These are phyloP conservation scores for Motacilla alba DNA, from an alignment of 2,113 vertebrate species.

Conservation along the genomic window DNA sequence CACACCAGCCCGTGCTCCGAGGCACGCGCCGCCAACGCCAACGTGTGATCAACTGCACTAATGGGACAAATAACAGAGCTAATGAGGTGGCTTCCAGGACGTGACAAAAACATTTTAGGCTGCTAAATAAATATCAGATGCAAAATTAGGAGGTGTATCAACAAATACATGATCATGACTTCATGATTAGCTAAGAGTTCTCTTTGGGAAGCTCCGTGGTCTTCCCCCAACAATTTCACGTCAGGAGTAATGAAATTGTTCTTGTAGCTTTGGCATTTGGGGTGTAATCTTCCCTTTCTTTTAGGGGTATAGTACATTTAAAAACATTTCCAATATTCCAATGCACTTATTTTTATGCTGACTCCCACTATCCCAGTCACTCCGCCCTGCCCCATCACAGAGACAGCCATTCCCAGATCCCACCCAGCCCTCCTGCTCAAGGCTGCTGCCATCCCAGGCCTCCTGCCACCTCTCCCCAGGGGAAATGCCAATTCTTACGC, in stretches of 20 bases:
- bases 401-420: neutral
- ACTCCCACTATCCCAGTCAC: neutral
- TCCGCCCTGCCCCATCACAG: neutral
- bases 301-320: neutral
- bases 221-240: neutral
- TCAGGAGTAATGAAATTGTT: neutral
- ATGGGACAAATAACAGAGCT: slow-evolving; percentile 30
- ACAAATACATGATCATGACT: no score
- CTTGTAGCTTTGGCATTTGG: neutral
- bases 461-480: accelerated
- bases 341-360: accelerated
- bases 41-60: neutral
- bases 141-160: neutral
- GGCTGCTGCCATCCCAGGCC: neutral
- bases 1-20: neutral
- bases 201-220: neutral
- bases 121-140: neutral
- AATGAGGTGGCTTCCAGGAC: neutral
- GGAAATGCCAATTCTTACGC: neutral
- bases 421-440: neutral
- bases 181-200: neutral
- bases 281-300: neutral
- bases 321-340: neutral
- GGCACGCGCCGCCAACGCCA: accelerated
- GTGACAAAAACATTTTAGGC: neutral